Conservation (phyloP, 2,888 invertebrate genomes). For the Oscheius onirici region DNA sequence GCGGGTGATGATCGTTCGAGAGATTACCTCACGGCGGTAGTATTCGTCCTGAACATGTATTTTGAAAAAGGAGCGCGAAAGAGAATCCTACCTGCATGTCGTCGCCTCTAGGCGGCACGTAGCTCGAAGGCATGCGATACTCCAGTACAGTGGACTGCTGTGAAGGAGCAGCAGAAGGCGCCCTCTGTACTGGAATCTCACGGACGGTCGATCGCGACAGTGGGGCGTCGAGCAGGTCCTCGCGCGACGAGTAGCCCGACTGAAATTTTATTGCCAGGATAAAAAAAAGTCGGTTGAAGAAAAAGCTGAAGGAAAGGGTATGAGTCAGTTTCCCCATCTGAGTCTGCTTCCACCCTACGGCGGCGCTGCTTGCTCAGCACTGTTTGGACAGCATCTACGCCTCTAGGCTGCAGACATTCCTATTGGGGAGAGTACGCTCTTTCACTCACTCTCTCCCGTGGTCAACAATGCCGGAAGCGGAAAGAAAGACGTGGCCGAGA, state of each 20-base stretch:
- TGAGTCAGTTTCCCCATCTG: slow-evolving; percentile 3
- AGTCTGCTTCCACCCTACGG: not conserved
- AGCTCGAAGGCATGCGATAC: slow-evolving; percentile 56
- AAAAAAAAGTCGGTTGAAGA: slow-evolving; percentile 1
- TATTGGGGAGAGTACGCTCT: slow-evolving; percentile 4
- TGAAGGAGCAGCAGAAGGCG: slow-evolving; percentile 61
- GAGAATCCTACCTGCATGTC: slow-evolving; percentile 11
- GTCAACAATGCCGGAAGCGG: not conserved
- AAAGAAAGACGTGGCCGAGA: not conserved
- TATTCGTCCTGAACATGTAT: slow-evolving; percentile 62
- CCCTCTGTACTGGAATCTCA: slow-evolving; percentile 69
- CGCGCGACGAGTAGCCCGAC: slow-evolving; percentile 58
- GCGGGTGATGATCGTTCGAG: slow-evolving; percentile 69
- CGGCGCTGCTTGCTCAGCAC: slow-evolving; percentile 26
- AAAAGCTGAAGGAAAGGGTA: not conserved
- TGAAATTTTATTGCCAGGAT: slow-evolving; percentile 8
- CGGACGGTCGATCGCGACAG: slow-evolving; percentile 65
- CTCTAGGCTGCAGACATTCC: slow-evolving; percentile 19
- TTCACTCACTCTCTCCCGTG: not conserved
- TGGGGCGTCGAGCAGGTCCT: slow-evolving; percentile 64
- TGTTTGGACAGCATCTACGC: slow-evolving; percentile 22
- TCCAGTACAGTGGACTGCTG: slow-evolving; percentile 49
- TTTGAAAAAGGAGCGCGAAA: not conserved
- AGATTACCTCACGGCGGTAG: slow-evolving; percentile 68
- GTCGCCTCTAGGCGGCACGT: slow-evolving; percentile 14